A percentile compares a stretch with the other conserved stretches of the same genome.
These are phyloP conservation scores for Eueides isabella DNA, from an alignment of 1,140 invertebrate species.

Conservation along the genomic window DNA sequence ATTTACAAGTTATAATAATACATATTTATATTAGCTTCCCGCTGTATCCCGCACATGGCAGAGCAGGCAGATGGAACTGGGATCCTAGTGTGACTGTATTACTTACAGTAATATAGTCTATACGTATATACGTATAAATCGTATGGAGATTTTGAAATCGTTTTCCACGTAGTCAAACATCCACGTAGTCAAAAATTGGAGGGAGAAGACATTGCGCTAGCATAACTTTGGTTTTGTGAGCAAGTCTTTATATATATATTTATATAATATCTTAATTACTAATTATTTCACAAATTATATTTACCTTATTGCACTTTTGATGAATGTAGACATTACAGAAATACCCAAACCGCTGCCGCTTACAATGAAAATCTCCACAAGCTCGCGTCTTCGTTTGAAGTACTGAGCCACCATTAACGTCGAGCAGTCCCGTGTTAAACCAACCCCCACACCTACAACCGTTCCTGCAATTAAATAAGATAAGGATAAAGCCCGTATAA, in stretches of 20 bases:
- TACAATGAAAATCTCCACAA: slow-evolving; percentile 94
- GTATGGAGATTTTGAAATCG: no score
- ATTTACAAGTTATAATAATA: no score
- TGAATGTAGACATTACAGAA: slow-evolving; percentile 91
- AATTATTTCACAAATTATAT: background rate
- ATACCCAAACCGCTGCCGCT: slow-evolving; percentile 93
- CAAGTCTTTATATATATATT: background rate
- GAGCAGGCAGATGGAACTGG: no score
- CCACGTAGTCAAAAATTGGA: no score
- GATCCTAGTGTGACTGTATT: no score
- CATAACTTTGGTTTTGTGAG: background rate
- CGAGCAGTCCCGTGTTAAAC: slow-evolving; percentile 91
- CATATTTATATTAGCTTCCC: no score
- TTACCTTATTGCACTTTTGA: slow-evolving; percentile 91
- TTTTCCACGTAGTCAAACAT: no score
- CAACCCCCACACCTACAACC: slow-evolving; percentile 90
- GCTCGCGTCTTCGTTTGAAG: slow-evolving; percentile 91
- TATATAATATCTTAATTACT: no score
- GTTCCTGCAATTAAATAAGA: slow-evolving; percentile 73
- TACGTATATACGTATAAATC: no score
- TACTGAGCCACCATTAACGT: slow-evolving; percentile 96
- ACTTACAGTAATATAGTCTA: no score
- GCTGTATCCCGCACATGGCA: no score
- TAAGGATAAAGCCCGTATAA: background rate
- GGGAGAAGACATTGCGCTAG: no score